These are phyloP conservation scores for Brachirus orientalis DNA, from an alignment of 2,113 vertebrate species.

Conservation along the genomic window DNA sequence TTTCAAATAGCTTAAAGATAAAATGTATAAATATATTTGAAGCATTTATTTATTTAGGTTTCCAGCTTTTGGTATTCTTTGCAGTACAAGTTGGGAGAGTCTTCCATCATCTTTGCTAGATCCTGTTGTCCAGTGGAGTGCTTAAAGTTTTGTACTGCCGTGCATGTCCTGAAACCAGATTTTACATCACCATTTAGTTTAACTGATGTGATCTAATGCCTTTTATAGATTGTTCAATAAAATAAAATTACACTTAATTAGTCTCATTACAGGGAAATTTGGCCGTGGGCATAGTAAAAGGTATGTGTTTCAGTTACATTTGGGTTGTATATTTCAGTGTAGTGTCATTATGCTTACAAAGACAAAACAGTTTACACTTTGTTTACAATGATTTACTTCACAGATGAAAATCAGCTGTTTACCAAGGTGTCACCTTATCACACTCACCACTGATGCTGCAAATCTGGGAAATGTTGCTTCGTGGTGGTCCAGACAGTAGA, in stretches of 20 bases:
- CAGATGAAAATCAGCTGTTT: background rate
- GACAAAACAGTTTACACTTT: background rate
- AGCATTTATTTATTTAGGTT: background rate
- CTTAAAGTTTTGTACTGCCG: slow-evolving; percentile 68
- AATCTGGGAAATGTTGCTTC: slow-evolving; percentile 52
- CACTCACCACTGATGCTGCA: slow-evolving; percentile 63
- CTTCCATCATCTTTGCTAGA: no score
- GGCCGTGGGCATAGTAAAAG: no score
- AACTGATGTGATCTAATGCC: background rate
- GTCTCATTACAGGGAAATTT: no score
- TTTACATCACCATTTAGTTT: background rate
- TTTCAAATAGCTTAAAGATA: background rate
- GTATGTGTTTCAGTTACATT: no score
- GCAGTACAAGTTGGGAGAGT: no score
- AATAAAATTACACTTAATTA: no score
- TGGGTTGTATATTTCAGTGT: no score
- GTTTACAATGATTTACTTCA: background rate
- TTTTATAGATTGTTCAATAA: no score
- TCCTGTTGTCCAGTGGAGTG: background rate
- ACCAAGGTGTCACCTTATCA: no score
- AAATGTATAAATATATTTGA: slow-evolving; percentile 11
- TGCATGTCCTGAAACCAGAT: slow-evolving; percentile 70
- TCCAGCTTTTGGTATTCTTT: no score
- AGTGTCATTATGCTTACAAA: no score
- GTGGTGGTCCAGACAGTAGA: slow-evolving; percentile 72